phyloP scores from a whole-genome alignment of 92 coral and sea anemone species.

The Zoanthus sansibaricus region DNA sequence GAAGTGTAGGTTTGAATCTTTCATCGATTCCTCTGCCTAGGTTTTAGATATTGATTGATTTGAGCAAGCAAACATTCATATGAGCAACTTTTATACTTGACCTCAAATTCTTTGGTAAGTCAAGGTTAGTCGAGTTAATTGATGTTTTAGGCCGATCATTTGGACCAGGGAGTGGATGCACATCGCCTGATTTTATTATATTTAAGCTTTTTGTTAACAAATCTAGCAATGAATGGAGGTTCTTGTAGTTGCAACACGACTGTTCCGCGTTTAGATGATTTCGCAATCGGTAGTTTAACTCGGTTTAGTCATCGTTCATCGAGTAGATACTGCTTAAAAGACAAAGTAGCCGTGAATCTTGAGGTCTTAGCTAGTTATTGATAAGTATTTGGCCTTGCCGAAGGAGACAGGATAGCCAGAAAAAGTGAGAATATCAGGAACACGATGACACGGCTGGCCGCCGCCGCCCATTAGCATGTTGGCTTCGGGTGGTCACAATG shows the following conservation, averaged over 20 bases:
- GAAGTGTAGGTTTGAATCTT: background rate
- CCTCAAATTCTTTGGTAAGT: slow-evolving; percentile 53
- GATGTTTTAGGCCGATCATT: slow-evolving; percentile 16
- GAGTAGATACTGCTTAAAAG: slow-evolving; percentile 23
- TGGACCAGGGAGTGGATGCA: slow-evolving; percentile 30
- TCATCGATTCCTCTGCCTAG: background rate
- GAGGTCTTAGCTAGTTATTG: slow-evolving; percentile 23
- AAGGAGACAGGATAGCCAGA: slow-evolving; percentile 1
- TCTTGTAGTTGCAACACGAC: slow-evolving; percentile 30
- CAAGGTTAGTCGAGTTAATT: slow-evolving; percentile 45
- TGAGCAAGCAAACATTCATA: background rate
- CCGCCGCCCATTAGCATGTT: background rate
- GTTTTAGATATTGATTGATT: background rate
- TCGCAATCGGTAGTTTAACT: slow-evolving; percentile 27
- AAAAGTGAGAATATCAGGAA: slow-evolving; percentile 9
- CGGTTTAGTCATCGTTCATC: background rate
- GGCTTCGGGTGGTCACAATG: no score
- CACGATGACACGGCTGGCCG: slow-evolving; percentile 17
- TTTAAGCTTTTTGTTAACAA: slow-evolving; percentile 20
- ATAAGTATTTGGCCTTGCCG: slow-evolving; percentile 33
- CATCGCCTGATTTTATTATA: slow-evolving; percentile 13
- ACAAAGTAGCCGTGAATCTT: background rate
- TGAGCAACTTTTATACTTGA: slow-evolving; percentile 38
- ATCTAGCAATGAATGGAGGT: slow-evolving; percentile 15
- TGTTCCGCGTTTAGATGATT: slow-evolving; percentile 34